A percentile compares a stretch with the other conserved stretches of the same genome.
These are phyloP conservation scores for Sarcophaga peregrina DNA, from an alignment of 1,140 invertebrate species.

Conservation along the genomic window DNA sequence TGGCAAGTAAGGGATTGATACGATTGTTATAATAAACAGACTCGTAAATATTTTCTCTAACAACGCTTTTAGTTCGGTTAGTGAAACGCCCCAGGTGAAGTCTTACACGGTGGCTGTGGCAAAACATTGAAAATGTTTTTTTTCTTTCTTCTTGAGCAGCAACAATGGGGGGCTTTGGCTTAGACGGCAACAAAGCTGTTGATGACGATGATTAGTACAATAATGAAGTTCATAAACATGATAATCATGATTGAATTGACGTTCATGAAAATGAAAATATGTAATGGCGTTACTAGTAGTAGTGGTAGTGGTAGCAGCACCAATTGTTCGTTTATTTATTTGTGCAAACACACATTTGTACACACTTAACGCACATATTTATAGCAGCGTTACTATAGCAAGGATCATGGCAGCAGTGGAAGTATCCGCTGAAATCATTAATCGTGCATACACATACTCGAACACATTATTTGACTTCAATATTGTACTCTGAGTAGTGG, in stretches of 20 bases:
- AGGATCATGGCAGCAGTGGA: no score
- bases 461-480: no score
- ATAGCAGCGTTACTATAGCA: no score
- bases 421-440: neutral
- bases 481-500: no score
- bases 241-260: neutral
- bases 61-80: neutral
- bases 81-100: constrained; percentile 33
- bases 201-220: neutral
- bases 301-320: neutral
- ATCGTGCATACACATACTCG: neutral
- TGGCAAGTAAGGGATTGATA: neutral
- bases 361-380: no score
- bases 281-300: neutral
- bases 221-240: neutral
- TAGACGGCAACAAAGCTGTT: no score
- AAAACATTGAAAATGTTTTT: neutral
- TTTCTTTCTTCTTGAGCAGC: neutral
- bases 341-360: no score
- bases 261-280: neutral
- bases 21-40: neutral
- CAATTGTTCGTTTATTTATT: neutral
- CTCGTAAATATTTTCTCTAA: neutral
- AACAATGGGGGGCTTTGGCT: constrained; percentile 24
- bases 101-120: constrained; percentile 17